Conservation (phyloP, 2,113 vertebrate genomes). For the Esox niger region DNA sequence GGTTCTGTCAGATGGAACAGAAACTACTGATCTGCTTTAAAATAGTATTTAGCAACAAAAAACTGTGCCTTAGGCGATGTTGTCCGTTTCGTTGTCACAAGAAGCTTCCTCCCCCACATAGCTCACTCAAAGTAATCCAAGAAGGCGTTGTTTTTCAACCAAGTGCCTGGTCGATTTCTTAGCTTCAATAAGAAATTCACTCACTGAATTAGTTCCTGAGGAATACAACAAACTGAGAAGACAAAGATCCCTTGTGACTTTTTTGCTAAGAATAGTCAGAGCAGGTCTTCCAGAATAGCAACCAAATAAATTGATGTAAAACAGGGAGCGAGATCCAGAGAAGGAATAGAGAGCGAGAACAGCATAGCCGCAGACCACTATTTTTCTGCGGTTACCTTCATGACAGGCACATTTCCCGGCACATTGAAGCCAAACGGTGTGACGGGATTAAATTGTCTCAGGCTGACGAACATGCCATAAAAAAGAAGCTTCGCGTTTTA, state of each 20-base stretch:
- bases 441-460: not conserved
- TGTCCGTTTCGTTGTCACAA: conserved; percentile 29
- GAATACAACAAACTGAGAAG: not conserved
- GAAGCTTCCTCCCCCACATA: not conserved
- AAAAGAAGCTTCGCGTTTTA: no score
- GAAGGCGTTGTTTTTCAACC: conserved; percentile 21
- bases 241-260: conserved; percentile 34
- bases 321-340: not conserved
- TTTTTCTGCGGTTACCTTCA: not conserved
- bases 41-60: not conserved
- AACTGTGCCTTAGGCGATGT: conserved; percentile 3
- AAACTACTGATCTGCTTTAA: not conserved
- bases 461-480: not conserved
- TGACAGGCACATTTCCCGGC: not conserved
- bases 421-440: not conserved
- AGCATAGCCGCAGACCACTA: not conserved
- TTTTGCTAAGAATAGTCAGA: conserved; percentile 7
- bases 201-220: conserved; percentile 39
- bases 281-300: conserved; percentile 29
- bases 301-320: not conserved
- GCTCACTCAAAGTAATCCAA: conserved; percentile 30
- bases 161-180: conserved; percentile 28
- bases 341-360: not conserved
- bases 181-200: conserved; percentile 42
- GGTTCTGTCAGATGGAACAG: not conserved